phyloP scores from a whole-genome alignment of 1,140 invertebrate species.

The Drosophila asahinai region DNA sequence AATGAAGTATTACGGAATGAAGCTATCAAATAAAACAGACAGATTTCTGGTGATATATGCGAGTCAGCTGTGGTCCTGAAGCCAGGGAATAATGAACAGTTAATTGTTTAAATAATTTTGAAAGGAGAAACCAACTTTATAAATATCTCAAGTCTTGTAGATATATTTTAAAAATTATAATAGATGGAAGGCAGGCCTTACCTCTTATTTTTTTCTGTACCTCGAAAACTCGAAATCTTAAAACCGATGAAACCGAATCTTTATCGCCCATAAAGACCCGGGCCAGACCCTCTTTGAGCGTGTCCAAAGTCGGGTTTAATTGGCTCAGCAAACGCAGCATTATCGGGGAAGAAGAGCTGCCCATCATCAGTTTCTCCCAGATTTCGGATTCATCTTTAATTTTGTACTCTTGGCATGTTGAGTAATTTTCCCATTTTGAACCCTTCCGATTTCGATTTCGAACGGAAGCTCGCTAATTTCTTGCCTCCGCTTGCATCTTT shows the following conservation, averaged over 20 bases:
- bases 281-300: conserved; percentile 45
- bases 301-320: conserved; percentile 80
- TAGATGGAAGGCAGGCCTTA: too few relatives aligned
- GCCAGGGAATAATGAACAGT: too few relatives aligned
- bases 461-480: conserved; percentile 78
- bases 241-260: conserved; percentile 53
- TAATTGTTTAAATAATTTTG: background rate
- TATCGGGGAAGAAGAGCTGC: conserved; percentile 10
- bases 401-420: conserved; percentile 13
- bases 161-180: too few relatives aligned
- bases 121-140: too few relatives aligned
- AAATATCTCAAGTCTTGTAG: too few relatives aligned
- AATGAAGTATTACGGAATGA: conserved; percentile 1
- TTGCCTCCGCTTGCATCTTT: conserved; percentile 61
- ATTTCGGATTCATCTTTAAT: conserved; percentile 54
- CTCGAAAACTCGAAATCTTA: conserved; percentile 8
- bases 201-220: background rate
- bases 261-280: conserved; percentile 53
- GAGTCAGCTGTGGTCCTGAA: background rate
- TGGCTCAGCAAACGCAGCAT: conserved; percentile 49
- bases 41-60: background rate
- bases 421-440: conserved; percentile 57
- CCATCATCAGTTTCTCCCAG: conserved; percentile 23
- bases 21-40: background rate
- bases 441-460: conserved; percentile 13